Base-by-base conservation (phyloP, 1,140 invertebrate genomes). In the Drosophila azteca region DNA sequence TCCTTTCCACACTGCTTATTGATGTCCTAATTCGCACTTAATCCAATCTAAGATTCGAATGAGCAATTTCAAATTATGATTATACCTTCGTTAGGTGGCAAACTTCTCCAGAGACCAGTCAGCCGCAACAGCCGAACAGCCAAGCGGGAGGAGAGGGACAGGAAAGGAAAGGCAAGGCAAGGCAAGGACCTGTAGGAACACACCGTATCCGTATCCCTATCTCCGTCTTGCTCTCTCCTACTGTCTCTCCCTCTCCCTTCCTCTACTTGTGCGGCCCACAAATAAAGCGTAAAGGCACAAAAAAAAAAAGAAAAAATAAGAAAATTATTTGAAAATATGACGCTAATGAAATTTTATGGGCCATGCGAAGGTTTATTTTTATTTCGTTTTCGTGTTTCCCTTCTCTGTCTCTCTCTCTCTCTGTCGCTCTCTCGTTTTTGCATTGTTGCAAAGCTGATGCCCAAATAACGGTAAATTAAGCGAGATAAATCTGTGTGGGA, bases 251-350 rank as follows among this genome's bases (percentile, higher is more conserved):
- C 9, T 35, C 11, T 35, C 31, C 7, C 8, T 3, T 3, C 31
- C 31, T 35, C 9, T 35, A 39, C 3, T 39, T 39, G 11, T 20
- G 17, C 0, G 35, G 35, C 1, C 11, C 11, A 39, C 35, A 39
- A 39, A 13, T 39, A 66, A 66, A 57, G 72, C 41, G 17, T 20
- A 20, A 20, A 20, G 17, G 17, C 0, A 20, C 17, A 20, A 20
- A 20, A 26, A 17, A 13, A 26, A 6, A 35, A 63, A 46, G n/a
- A 62, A 64, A 82, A 64, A 78, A 88, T 31, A 82, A 87, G 74
- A 87, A 87, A 88, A 88, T 88, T 87, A 88, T 87, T 87, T 87
- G 82, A 87, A 87, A 87, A 88, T 87, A 87, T 87, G 82, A 87
- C 79, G 82, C 82, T 87, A 87, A 87, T 87, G 83, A 87, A 87